Evolutionary conservation across 2,797 vertebrate species (phyloP).

Genomic region (Microcaecilia unicolor): DNA sequence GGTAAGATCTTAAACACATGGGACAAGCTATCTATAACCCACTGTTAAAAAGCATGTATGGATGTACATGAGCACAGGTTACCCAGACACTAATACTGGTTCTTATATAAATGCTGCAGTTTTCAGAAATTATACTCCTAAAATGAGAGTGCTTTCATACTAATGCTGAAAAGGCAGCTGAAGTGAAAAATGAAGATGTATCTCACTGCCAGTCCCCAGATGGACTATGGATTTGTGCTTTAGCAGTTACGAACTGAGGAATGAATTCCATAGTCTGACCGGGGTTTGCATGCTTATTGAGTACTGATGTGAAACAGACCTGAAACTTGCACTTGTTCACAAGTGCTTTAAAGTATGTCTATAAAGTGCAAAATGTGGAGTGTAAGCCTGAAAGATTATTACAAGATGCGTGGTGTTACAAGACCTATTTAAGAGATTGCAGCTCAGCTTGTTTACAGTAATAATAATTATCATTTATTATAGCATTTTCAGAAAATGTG

Average conservation of each 20-base stretch:
- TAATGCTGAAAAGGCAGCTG: conserved; percentile 1
- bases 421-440: conserved; percentile 58
- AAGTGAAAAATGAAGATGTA: background rate
- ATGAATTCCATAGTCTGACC: background rate
- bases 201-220: background rate
- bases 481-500: conserved; percentile 47
- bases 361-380: conserved; percentile 46
- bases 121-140: background rate
- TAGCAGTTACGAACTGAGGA: conserved; percentile 5
- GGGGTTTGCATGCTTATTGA: background rate
- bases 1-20: too few relatives aligned
- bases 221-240: background rate
- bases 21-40: too few relatives aligned
- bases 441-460: conserved; percentile 59
- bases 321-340: conserved; percentile 40
- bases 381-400: conserved; percentile 41
- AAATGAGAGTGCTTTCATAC: background rate
- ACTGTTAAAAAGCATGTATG: too few relatives aligned
- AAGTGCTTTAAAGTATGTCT: conserved; percentile 37
- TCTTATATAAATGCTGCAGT: background rate
- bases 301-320: conserved; percentile 27
- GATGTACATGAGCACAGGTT: too few relatives aligned
- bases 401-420: conserved; percentile 36
- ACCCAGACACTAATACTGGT: conserved; percentile 1
- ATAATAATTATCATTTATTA: conserved; percentile 67